Evolutionary conservation across 1,140 invertebrate species (phyloP), one percentile per base, ranked within the genome.

Genomic region (Trachelipus rathkii): DNA sequence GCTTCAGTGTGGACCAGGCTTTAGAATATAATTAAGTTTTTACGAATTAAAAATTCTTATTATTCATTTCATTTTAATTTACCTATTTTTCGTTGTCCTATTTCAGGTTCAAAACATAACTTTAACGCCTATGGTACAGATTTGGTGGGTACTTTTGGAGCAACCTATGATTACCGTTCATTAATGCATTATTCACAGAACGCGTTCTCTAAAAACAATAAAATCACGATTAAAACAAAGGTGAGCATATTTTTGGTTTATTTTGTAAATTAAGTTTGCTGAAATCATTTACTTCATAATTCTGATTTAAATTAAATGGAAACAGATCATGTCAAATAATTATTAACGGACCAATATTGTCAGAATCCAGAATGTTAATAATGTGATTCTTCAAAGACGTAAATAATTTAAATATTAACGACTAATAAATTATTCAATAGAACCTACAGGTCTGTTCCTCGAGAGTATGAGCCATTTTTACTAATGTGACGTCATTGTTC

Each of bases 131-230:
- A 85, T 73, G 80, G 79, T 2, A 82, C 82, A 50, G 82, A 82
- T 24, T 72, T 82, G 1, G 84, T 86, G 23, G 85, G 87, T 73
- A 83, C 84, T 76, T 82, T 87, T 11, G 84, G 83, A 19, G 85
- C 85, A 10, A 77, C 82, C 0, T 89, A 89, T 81, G 89, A 90
- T 79, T 88, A 88, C 76, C 82, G 89, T 67, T 86, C 85, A 0
- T 84, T 88, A 19, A 87, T 89, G 87, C 88, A 88, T 78, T 88
- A 88, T 78, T 86, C 86, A 0, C 82, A 85, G 9, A 87, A 84
- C 78, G 87, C 87, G 10, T 89, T 88, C 83, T 85, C 87, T 45
- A 84, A 84, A 68, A 86, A 81, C 71, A 71, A 70, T 6, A 15
- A 72, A 44, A 79, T 68, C 69, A 87, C 88, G 44, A 89, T 89